A percentile compares a stretch with the other conserved stretches of the same genome.
phyloP scores from a whole-genome alignment of 2,888 invertebrate genomes.

The Himalopsyche japonica region DNA sequence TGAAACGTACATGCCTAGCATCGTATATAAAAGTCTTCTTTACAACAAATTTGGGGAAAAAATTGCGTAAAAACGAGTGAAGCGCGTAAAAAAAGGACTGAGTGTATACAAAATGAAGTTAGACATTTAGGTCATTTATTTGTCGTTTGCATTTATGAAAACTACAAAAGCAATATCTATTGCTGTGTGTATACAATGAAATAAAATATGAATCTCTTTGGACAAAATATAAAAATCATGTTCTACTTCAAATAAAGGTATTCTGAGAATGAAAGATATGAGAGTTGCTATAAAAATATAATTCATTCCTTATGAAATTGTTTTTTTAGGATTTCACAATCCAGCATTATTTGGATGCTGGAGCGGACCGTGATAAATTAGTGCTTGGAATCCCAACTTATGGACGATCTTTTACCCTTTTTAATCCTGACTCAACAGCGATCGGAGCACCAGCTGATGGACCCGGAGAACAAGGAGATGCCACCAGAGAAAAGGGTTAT shows the following conservation, averaged over 20 bases:
- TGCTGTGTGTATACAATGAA: too few relatives aligned
- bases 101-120: not conserved
- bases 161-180: too few relatives aligned
- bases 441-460: slow-evolving; percentile 90
- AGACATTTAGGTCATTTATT: too few relatives aligned
- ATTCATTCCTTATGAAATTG: not conserved
- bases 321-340: slow-evolving; percentile 79
- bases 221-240: not conserved
- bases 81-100: too few relatives aligned
- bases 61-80: too few relatives aligned
- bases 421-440: slow-evolving; percentile 77
- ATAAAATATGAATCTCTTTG: not conserved
- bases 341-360: slow-evolving; percentile 76
- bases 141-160: too few relatives aligned
- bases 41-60: too few relatives aligned
- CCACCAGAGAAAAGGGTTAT: slow-evolving; percentile 90
- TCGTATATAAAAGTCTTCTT: too few relatives aligned
- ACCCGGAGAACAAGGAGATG: slow-evolving; percentile 88
- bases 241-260: too few relatives aligned
- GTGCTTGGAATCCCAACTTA: slow-evolving; percentile 88
- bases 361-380: slow-evolving; percentile 78
- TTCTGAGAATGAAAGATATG: too few relatives aligned
- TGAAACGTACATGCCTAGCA: too few relatives aligned
- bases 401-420: slow-evolving; percentile 86
- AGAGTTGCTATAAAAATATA: too few relatives aligned